phyloP scores from a whole-genome alignment of 2,888 invertebrate species.

The Neoitamus cyanurus region DNA sequence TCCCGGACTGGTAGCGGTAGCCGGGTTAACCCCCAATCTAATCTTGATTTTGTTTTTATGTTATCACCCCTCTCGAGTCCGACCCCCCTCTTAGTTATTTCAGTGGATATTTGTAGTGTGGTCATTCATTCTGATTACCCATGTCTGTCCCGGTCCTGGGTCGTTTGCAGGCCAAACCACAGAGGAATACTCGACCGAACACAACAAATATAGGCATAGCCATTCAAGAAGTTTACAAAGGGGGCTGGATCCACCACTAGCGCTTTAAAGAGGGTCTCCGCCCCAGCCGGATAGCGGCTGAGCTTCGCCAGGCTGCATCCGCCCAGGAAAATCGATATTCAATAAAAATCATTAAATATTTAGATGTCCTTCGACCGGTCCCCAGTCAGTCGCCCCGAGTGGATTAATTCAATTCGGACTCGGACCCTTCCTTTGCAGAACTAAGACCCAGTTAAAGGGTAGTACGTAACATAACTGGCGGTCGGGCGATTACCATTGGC shows the following conservation, averaged over 20 bases:
- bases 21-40: conserved; percentile 33
- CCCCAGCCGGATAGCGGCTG: background rate
- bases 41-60: conserved; percentile 44
- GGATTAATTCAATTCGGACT: conserved; percentile 36
- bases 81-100: conserved; percentile 2
- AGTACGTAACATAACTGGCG: background rate
- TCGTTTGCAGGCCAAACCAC: conserved; percentile 40
- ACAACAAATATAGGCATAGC: conserved; percentile 7
- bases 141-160: conserved; percentile 23
- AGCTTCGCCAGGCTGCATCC: background rate
- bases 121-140: conserved; percentile 44
- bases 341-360: conserved; percentile 46
- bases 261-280: conserved; percentile 17
- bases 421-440: conserved; percentile 7
- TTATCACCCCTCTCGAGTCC: background rate
- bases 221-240: conserved; percentile 36
- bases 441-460: background rate
- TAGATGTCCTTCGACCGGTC: conserved; percentile 34
- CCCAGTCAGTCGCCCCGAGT: background rate
- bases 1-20: background rate
- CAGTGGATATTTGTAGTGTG: conserved; percentile 31
- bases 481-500: too few species aligned
- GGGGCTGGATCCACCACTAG: background rate
- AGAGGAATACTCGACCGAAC: conserved; percentile 13
- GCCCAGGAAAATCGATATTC: conserved; percentile 35